These are phyloP conservation scores for Acanthurus tractus DNA, from an alignment of 2,797 vertebrate species.

Conservation along the genomic window DNA sequence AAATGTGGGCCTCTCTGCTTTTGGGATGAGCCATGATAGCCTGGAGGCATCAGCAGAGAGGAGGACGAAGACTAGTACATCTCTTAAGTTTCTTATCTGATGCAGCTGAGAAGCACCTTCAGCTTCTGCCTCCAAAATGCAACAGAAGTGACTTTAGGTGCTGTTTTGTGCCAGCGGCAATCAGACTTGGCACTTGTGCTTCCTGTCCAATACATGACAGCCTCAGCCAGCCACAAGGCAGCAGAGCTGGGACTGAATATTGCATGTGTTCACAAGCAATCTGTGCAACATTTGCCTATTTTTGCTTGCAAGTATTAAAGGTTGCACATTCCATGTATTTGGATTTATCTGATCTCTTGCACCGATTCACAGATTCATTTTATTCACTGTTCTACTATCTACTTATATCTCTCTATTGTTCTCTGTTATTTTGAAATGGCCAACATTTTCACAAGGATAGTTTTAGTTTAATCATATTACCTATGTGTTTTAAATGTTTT, in stretches of 20 bases:
- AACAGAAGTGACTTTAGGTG: conserved; percentile 36
- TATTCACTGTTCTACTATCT: too few relatives aligned
- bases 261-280: neutral
- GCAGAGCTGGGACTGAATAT: neutral
- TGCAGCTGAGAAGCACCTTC: conserved; percentile 21
- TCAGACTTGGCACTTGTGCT: neutral
- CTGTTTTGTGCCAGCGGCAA: conserved; percentile 27
- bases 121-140: conserved; percentile 12
- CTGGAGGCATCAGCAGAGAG: conserved; percentile 41
- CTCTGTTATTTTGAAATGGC: too few relatives aligned
- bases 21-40: conserved; percentile 31
- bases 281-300: neutral
- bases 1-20: conserved; percentile 28
- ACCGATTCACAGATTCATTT: too few relatives aligned
- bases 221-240: neutral
- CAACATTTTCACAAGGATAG: too few relatives aligned
- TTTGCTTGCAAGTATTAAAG: neutral
- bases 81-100: conserved; percentile 31
- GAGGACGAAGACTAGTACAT: conserved; percentile 48
- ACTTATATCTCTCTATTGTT: too few relatives aligned
- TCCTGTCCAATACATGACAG: conserved; percentile 5
- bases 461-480: too few relatives aligned
- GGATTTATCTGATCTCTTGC: too few relatives aligned
- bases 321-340: neutral
- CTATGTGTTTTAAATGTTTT: too few relatives aligned